Evolutionary conservation across 2,797 vertebrate species (phyloP), one percentile per base, ranked within the genome.

Genomic region (Mionectes olivaceus): DNA sequence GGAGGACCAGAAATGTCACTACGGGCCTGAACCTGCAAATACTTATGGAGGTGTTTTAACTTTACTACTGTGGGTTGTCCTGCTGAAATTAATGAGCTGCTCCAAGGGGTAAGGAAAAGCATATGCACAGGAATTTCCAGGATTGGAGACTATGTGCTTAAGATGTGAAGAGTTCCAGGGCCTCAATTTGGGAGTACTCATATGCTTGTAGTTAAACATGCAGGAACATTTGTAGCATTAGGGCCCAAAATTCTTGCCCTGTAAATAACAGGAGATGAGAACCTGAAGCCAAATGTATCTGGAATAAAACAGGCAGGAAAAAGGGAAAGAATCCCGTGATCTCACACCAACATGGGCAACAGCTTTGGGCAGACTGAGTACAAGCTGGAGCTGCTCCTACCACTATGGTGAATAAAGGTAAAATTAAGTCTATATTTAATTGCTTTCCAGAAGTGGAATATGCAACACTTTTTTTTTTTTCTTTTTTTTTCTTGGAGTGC

Each of bases 1-100:
- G 25, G 27, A 87, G 79, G 55, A 89, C 19, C 3, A 94, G 84
- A 92, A 94, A 93, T 71, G 88, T 77, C 78, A 80, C 90, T 87
- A n/a, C 1, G 32, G 64, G 90, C 94, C 92, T 82, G 67, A 96
- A 95, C 85, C 89, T 97, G 95, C 90, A 97, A 96, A 95, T 84
- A 87, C 95, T 95, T 95, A 89, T 33, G 70, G 86, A 88, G 12
- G 2, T 94, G 85, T 95, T 96, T 96, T 93, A 94, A 94, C 94
- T 94, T 95, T 96, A 95, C 95, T 97, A 97, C 94, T 90, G 95
- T 92, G 94, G 84, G 92, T 89, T 83, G 85, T 83, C 91, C 82
- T 94, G 89, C 76, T 95, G 87, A 96, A 97, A 95, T 95, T 96
- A 96, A 96, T 95, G 91, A 91, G 82, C 55, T 95, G 87, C 94